Percentiles rank a stretch among this genome's conserved stretches.
Conservation (phyloP, 2,888 invertebrate genomes). For the Stenodema calcarata region DNA sequence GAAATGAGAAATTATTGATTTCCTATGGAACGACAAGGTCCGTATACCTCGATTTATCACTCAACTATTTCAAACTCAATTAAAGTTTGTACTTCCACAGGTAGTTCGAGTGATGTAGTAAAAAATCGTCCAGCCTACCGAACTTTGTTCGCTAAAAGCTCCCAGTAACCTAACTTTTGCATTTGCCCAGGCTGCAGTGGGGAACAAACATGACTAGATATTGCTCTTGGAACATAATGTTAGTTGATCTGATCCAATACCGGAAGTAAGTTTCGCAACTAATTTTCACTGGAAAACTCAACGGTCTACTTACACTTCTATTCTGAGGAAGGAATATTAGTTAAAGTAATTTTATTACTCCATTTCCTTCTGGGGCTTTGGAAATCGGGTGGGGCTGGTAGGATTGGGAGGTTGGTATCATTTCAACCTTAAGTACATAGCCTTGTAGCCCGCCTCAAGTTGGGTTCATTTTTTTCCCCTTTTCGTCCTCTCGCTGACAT, state of each 20-base stretch:
- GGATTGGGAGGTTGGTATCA: neutral
- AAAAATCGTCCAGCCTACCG: neutral
- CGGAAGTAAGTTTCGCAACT: too few relatives aligned
- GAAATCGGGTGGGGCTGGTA: neutral
- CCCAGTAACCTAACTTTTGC: neutral
- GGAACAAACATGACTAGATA: neutral
- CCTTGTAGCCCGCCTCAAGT: neutral
- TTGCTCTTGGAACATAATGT: neutral
- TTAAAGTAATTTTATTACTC: neutral
- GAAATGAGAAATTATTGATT: neutral
- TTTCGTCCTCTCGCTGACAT: neutral
- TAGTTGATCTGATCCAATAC: too few relatives aligned
- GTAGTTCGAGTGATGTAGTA: too few relatives aligned
- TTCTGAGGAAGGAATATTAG: neutral
- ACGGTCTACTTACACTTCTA: neutral
- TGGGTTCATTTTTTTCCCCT: neutral
- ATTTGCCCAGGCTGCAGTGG: neutral
- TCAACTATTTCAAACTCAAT: neutral
- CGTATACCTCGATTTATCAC: neutral
- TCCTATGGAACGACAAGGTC: too few relatives aligned
- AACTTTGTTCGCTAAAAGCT: neutral
- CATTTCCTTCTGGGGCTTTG: neutral
- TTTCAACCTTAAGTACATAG: slow-evolving; percentile 16
- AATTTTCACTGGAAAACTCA: too few relatives aligned
- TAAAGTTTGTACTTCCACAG: neutral